Base-by-base conservation (phyloP, 2,888 invertebrate species). In the Monoplex corrugatus region DNA sequence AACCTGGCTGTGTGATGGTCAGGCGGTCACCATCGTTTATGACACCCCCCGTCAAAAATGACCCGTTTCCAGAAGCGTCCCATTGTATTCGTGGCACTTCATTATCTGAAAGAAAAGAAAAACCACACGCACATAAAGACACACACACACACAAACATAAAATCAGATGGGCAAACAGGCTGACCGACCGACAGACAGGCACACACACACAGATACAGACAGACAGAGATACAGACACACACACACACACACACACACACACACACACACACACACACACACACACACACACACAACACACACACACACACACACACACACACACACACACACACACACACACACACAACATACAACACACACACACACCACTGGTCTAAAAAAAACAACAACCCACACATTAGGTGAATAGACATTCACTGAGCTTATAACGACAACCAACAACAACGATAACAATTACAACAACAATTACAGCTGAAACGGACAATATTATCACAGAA, bases 101-200 rank as follows among this genome's bases (percentile, higher is more conserved):
- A 23, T 44, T n/a, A 57, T 84, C 84, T 84, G 84, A 16, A 32
- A 83, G 32, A 83, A 83, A 0, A 83, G 3, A n/a, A 45, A 83
- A 45, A 45, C 28, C 8, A 35, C 35, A 75, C 32, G 10, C 35
- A 75, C 32, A 75, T 5, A 10, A 10, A 75, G 23, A 75, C 72
- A 32, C 72, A 75, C 63, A 23, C 63, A 63, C 63, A 23, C 63
- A 63, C 63, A 63, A 19, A 68, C 63, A 68, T n/a, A 68, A 23
- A 68, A 23, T 6, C 63, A 68, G 28, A 28, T n/a, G n/a, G 28
- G 28, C 63, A 68, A 23, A 63, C 63, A 63, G 28, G n/a, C 63
- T 28, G 0, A 63, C 63, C 6, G 28, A 63, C 63, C 6, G 28
- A 63, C 63, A 3, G 28, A 63, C 6, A 63, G 0, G 0, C 63